Base-by-base conservation (phyloP, 2,797 vertebrate genomes). In the Sebastes vulpes region DNA sequence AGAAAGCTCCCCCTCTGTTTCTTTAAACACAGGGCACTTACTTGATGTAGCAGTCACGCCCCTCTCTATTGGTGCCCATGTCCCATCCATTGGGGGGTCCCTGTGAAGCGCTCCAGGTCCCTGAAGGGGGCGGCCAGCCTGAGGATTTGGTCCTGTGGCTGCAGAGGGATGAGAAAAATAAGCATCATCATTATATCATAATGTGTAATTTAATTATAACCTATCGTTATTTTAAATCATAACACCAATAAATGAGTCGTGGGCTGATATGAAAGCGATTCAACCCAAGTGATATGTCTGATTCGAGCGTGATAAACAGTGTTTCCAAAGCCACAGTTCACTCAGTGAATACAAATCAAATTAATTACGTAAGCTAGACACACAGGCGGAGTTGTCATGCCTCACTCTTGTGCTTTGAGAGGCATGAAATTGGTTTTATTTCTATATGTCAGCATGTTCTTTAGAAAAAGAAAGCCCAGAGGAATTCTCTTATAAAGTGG, bases 81-180 rank as follows among this genome's bases (percentile, higher is more conserved):
- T 99, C 98, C 98, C 98, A 99, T 96, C 97, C 98, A 96, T 99
- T 98, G 90, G 97, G 96, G 89, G 97, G 96, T 77, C 97, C 97
- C 96, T 98, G 98, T 77, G 97, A 96, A 89, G 97, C 92, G 76
- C 93, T 96, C 98, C 98, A 99, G 95, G 97, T 97, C 91, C 97
- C 97, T 57, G 98, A 95, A 82, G 97, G 96, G 84, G 98, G 96
- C 14, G 97, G 97, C 97, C 98, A 99, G 93, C 97, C 97, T 20
- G 97, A 96, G 85, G 97, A 96, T 95, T 99, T 99, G 88, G 96
- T 98, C 94, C 97, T 98, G 96, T 99, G 98, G 96, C 98, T 99
- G 90, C 10, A 80, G 65, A 83, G 7, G 18, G 52, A 26, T 21
- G 32, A 65, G 14, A 50, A 20, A 35, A 35, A 16, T 0, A 46